A percentile compares a stretch with the other conserved stretches of the same genome.
Conservation (phyloP, 2,113 vertebrate species). For the Bubo scandiacus region DNA sequence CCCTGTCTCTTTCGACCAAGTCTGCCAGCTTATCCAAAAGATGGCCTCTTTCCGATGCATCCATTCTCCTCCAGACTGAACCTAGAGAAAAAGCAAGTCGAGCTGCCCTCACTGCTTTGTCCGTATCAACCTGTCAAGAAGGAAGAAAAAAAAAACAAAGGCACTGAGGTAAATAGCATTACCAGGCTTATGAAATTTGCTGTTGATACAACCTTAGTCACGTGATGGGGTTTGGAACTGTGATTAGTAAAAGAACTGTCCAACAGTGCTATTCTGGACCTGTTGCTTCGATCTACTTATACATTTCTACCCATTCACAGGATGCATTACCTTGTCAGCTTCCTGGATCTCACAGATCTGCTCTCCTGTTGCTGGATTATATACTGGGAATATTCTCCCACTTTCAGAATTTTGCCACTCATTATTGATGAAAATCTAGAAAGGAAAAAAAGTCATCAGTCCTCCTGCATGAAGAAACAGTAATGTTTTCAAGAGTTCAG, state of each 20-base stretch:
- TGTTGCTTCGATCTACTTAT: not conserved
- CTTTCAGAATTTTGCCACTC: constrained; percentile 97
- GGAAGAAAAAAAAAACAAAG: not conserved
- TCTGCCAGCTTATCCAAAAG: constrained; percentile 93
- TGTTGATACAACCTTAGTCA: not conserved
- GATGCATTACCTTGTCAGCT: constrained; percentile 89
- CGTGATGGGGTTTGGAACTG: not conserved
- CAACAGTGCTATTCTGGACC: not conserved
- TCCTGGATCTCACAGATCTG: constrained; percentile 97
- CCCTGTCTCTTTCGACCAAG: constrained; percentile 93
- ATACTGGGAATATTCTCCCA: constrained; percentile 87
- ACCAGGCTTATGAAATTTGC: not conserved
- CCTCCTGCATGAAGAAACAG: not conserved
- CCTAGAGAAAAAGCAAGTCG: constrained; percentile 91
- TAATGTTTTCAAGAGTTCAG: not conserved
- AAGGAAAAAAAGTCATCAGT: not conserved
- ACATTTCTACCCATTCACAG: not conserved
- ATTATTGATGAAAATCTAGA: constrained; percentile 97
- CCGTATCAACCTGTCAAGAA: constrained; percentile 84
- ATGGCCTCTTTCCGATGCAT: constrained; percentile 93
- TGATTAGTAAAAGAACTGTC: not conserved
- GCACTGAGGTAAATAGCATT: not conserved
- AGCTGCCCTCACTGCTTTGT: constrained; percentile 93
- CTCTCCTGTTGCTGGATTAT: constrained; percentile 92
- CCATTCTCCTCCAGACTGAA: constrained; percentile 94